These are phyloP conservation scores for Cryptophagus acutangulus DNA, from an alignment of 2,888 invertebrate species.

Conservation along the genomic window DNA sequence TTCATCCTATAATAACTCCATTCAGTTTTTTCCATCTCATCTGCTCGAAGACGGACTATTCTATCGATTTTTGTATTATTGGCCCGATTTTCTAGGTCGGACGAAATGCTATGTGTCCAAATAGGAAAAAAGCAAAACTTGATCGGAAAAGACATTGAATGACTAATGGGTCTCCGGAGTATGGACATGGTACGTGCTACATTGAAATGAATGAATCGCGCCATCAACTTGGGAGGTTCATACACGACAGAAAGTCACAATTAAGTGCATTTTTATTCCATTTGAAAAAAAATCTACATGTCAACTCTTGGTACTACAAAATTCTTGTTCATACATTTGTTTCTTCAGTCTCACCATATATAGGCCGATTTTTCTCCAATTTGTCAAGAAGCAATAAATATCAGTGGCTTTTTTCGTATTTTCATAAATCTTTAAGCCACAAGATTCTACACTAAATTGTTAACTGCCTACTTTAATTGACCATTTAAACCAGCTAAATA, in stretches of 20 bases:
- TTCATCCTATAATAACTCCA: too few species aligned
- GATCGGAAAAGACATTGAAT: slow-evolving; percentile 10
- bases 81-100: too few species aligned
- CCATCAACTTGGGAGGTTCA: slow-evolving; percentile 3
- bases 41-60: too few species aligned
- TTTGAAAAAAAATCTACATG: not conserved
- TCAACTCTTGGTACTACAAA: not conserved
- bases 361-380: not conserved
- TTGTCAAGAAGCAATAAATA: too few species aligned
- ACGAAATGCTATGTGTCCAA: too few species aligned
- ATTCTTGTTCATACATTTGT: not conserved
- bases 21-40: too few species aligned
- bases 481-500: too few species aligned
- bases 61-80: too few species aligned
- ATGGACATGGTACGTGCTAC: slow-evolving; percentile 7
- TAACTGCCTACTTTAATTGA: too few species aligned
- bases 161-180: slow-evolving; percentile 11
- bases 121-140: slow-evolving; percentile 1
- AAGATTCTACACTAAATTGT: too few species aligned
- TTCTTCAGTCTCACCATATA: slow-evolving; percentile 1
- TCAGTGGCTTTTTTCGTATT: too few species aligned
- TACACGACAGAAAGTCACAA: slow-evolving; percentile 2
- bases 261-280: slow-evolving; percentile 1
- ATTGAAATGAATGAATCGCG: slow-evolving; percentile 8
- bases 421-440: too few species aligned